Percentiles rank a stretch among this genome's conserved stretches.
Evolutionary conservation across 2,888 invertebrate species (phyloP).

Genomic region (Leptinotarsa haldemani): DNA sequence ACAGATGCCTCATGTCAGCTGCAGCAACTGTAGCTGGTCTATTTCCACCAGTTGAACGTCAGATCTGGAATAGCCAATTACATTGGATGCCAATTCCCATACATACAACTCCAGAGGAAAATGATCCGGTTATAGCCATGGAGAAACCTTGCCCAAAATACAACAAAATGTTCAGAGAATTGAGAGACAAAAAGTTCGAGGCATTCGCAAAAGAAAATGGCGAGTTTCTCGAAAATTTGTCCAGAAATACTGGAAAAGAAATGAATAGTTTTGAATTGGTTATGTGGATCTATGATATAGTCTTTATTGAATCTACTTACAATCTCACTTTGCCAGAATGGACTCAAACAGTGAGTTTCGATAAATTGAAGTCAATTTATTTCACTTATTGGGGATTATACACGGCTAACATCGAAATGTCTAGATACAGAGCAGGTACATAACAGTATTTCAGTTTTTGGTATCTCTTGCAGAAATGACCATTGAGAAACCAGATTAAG

Average conservation of each 20-base stretch:
- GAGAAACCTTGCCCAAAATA: slow-evolving; percentile 43
- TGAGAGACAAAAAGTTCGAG: slow-evolving; percentile 23
- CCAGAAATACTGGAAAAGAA: slow-evolving; percentile 70
- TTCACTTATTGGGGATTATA: slow-evolving; percentile 68
- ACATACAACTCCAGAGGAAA: slow-evolving; percentile 71
- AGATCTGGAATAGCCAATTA: slow-evolving; percentile 72
- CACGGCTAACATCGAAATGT: slow-evolving; percentile 69
- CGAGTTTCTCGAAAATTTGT: slow-evolving; percentile 72
- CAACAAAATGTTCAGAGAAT: slow-evolving; percentile 26
- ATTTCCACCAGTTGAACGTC: slow-evolving; percentile 71
- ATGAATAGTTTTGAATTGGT: slow-evolving; percentile 68
- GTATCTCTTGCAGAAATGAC: background rate
- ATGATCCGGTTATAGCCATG: slow-evolving; percentile 67
- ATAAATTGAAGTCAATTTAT: background rate
- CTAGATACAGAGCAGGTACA: slow-evolving; percentile 68
- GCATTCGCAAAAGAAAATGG: slow-evolving; percentile 64
- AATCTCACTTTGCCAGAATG: slow-evolving; percentile 62
- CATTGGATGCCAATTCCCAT: slow-evolving; percentile 82
- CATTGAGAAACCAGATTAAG: background rate
- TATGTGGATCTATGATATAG: slow-evolving; percentile 69
- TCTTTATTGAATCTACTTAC: slow-evolving; percentile 74
- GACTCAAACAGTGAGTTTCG: slow-evolving; percentile 69
- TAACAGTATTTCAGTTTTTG: background rate
- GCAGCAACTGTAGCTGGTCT: slow-evolving; percentile 80
- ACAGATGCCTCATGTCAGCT: slow-evolving; percentile 89